Conservation (phyloP, 2,113 vertebrate genomes). For the Scortum barcoo region DNA sequence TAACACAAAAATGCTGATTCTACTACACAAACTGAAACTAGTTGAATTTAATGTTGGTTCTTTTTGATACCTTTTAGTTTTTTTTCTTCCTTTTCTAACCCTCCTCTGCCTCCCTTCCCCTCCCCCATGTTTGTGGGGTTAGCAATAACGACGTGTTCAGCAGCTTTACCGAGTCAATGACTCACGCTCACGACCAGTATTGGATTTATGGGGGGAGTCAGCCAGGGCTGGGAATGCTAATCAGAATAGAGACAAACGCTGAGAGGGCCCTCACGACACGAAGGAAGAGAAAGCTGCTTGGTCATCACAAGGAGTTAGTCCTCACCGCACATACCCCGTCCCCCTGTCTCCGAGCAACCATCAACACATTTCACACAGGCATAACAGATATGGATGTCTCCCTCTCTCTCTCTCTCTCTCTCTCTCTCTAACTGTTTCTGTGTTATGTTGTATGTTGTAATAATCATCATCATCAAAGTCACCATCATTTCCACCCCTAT, state of each 20-base stretch:
- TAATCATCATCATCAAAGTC: conserved; percentile 39
- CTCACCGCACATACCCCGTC: conserved; percentile 1
- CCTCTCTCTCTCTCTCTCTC: conserved; percentile 14
- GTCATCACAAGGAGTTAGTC: conserved; percentile 62
- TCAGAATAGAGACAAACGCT: conserved; percentile 62
- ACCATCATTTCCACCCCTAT: conserved; percentile 24
- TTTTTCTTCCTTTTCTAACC: conserved; percentile 26
- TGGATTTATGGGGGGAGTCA: conserved; percentile 65
- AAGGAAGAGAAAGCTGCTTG: conserved; percentile 60
- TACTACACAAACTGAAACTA: neutral
- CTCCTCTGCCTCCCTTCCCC: conserved; percentile 3
- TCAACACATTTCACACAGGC: conserved; percentile 36
- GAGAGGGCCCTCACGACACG: conserved; percentile 42
- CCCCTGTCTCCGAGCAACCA: conserved; percentile 53
- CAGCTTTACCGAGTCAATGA: conserved; percentile 76
- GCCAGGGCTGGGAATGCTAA: conserved; percentile 64
- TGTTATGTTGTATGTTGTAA: conserved; percentile 2
- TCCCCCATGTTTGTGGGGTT: conserved; percentile 42
- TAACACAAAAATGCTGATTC: neutral
- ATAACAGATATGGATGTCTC: conserved; percentile 27
- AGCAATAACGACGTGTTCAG: conserved; percentile 70
- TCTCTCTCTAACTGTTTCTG: no score
- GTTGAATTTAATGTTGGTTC: neutral
- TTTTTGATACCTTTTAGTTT: conserved; percentile 19
- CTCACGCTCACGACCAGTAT: conserved; percentile 63